Conservation (phyloP, 30 jellyfish, hydroid and myxozoan species). For the Chrysaora quinquecirrha region DNA sequence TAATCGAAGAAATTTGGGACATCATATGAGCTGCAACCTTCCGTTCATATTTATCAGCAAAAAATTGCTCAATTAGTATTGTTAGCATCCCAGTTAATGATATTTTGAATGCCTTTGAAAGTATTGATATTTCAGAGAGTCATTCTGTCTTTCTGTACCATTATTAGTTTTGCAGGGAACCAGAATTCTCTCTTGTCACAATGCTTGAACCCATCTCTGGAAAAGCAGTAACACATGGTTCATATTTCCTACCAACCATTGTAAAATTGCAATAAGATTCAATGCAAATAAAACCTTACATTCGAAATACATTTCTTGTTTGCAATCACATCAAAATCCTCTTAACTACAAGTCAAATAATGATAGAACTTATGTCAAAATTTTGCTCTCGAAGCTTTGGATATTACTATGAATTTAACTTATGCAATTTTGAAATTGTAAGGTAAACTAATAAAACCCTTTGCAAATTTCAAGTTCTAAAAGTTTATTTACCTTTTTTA, state of each 20-base stretch:
- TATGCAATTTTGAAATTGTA: not conserved
- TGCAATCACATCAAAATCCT: too few species aligned
- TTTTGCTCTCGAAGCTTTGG: too few species aligned
- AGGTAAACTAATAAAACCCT: not conserved
- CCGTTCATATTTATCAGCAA: not conserved
- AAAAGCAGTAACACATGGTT: not conserved
- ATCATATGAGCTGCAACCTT: not conserved
- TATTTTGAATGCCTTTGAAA: constrained; percentile 27
- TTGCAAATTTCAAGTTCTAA: not conserved
- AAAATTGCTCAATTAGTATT: constrained; percentile 8
- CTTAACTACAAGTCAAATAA: too few species aligned
- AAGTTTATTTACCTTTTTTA: constrained; percentile 2
- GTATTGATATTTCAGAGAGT: constrained; percentile 55
- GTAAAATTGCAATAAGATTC: too few species aligned
- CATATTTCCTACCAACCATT: not conserved
- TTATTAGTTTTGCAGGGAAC: constrained; percentile 55
- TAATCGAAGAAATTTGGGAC: not conserved
- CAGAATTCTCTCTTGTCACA: constrained; percentile 43
- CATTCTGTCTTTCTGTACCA: constrained; percentile 78
- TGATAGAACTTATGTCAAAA: too few species aligned
- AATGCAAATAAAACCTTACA: too few species aligned
- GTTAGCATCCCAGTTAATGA: constrained; percentile 22
- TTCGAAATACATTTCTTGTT: too few species aligned
- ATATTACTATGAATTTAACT: not conserved
- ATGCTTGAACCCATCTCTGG: constrained; percentile 80